Base-by-base conservation (phyloP, 2,888 invertebrate species). In the Listrodromus nycthemerus region DNA sequence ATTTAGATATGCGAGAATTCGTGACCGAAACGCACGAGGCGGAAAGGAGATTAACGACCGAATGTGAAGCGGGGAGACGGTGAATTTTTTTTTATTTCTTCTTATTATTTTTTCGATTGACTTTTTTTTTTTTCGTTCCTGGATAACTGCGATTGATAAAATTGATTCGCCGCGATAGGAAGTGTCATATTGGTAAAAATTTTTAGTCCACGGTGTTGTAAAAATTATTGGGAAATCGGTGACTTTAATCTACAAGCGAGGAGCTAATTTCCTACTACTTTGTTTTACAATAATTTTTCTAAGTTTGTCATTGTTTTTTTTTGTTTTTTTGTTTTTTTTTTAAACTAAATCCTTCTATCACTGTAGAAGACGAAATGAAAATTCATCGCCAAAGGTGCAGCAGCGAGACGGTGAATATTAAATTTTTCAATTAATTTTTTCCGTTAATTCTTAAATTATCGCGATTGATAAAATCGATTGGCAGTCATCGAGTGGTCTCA, bases 1-100 rank as follows among this genome's bases (percentile, higher is more conserved):
- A 63, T 63, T 75, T 37, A n/a, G 27, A 16, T 73, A 19, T 6
- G 8, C 50, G 66, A 65, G 65, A 66, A 71, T 66, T 30, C 55
- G 30, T 7, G 19, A 16, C 16, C 45, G 65, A 69, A 55, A 61
- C 37, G 66, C 30, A 2, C 6, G 21, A 73, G 27, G 10, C 21
- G 21, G 8, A 21, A 13, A 13, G 10, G 21, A 21, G 24, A 55
- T 45, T 45, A 24, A 10, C 24, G 10, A 4, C 55, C 24, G 10
- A 55, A 55, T 55, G 21, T 13, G 21, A 45, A 33, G 13, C 50
- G 27, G 10, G 13, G 16, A 73, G 33, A 27, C 19, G 21, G 52
- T 30, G 58, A 33, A 30, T 16, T 37, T 37, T 10, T 37, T 37
- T 33, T 1, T 1, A 55, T 10, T 5, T 58, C 2, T 58, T 33